Evolutionary conservation across 2,888 invertebrate genomes (phyloP).

Genomic region (Metellina segmentata): DNA sequence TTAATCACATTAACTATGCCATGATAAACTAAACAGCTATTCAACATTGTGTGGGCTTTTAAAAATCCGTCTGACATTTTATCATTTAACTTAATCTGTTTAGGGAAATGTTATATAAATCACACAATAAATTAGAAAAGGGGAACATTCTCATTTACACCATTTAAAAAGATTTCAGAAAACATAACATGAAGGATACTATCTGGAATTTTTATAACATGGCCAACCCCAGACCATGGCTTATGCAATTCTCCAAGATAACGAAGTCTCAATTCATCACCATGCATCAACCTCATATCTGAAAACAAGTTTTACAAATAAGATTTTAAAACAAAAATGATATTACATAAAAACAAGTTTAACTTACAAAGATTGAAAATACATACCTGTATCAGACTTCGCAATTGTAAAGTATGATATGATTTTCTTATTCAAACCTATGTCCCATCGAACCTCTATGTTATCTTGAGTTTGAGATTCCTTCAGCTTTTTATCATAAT

Average conservation of each 20-base stretch:
- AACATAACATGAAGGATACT: conserved; percentile 80
- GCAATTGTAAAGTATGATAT: conserved; percentile 98
- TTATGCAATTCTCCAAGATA: conserved; percentile 93
- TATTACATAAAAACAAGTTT: neutral
- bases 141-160: neutral
- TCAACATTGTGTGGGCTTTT: too few species aligned
- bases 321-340: conserved; percentile 1
- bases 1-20: too few species aligned
- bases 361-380: conserved; percentile 36
- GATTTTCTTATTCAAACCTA: conserved; percentile 98
- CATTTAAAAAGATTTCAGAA: neutral
- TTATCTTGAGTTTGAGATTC: conserved; percentile 99
- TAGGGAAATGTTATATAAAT: neutral
- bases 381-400: conserved; percentile 92
- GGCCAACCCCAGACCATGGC: conserved; percentile 98
- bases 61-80: too few species aligned
- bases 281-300: conserved; percentile 99
- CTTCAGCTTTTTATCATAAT: conserved; percentile 98
- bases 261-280: conserved; percentile 95
- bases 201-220: conserved; percentile 90
- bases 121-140: neutral
- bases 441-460: conserved; percentile 99
- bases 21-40: too few species aligned
- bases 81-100: too few species aligned
- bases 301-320: conserved; percentile 56